Conservation (phyloP, 2,888 invertebrate species). For the Polia nebulosa region DNA sequence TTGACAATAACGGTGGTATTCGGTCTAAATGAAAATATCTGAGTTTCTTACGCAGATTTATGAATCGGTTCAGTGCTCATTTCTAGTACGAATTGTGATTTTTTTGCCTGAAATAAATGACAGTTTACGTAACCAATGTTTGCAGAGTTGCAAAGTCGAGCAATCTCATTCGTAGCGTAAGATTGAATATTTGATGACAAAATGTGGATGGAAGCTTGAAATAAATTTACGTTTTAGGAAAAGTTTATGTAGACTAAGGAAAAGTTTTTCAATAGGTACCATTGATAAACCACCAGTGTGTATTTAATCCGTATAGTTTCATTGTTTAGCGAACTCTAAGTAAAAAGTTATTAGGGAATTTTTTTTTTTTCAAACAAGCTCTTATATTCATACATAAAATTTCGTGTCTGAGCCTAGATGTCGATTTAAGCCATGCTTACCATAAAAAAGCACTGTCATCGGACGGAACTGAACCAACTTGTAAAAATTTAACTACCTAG, state of each 20-base stretch:
- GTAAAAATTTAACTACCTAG: too few species aligned
- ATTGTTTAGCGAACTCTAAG: too few species aligned
- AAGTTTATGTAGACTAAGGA: neutral
- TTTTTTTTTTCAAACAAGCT: too few species aligned
- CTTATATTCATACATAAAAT: too few species aligned
- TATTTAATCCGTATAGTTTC: too few species aligned
- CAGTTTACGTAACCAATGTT: neutral
- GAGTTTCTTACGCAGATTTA: conserved; percentile 10
- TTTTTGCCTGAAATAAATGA: conserved; percentile 6
- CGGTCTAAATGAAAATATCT: conserved; percentile 27
- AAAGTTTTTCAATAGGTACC: too few species aligned
- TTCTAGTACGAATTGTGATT: neutral
- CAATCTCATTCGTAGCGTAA: neutral
- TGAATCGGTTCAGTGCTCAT: conserved; percentile 13
- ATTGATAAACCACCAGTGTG: too few species aligned
- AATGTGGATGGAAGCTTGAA: neutral
- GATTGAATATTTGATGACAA: neutral
- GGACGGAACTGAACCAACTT: too few species aligned
- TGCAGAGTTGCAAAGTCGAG: neutral
- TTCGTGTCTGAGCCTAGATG: too few species aligned
- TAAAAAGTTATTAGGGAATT: too few species aligned
- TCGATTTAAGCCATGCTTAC: too few species aligned
- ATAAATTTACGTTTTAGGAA: neutral
- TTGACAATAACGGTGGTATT: conserved; percentile 43
- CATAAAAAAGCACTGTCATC: too few species aligned